Base-by-base conservation (phyloP, 2,113 vertebrate genomes). In the Epinephelus lanceolatus region DNA sequence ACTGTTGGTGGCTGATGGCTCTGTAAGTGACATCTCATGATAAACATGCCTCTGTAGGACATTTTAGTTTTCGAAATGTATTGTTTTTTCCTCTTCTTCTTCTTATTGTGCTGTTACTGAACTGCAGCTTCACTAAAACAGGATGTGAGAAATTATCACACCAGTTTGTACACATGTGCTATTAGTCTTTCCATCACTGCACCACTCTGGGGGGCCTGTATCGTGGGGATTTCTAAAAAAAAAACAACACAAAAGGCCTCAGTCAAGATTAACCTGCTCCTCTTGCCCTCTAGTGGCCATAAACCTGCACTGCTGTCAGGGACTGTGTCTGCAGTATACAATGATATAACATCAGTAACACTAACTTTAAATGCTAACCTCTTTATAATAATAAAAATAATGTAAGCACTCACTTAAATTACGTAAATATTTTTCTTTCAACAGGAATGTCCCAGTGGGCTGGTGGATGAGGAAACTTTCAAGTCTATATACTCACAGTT, bases 391-490 rank as follows among this genome's bases (percentile, higher is more conserved):
- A 27, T 45, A 21, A 30, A 30, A 30, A 30, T 30, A 30, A 18
- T 56, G 15, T 15, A 33, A 33, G 12, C 30, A 12, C n/a, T 19
- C 42, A 8, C 2, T 52, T 42, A 19, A 47, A 40, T 19, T 0
- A 21, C n/a, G 25, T 67, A 7, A 68, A 47, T 6, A 19, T 70
- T 14, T 71, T 49, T 52, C 40, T 80, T 55, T 70, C 42, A 45
- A 77, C 83, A 99, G 98, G 98, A 99, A 75, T 99, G 98, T 88
- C 98, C 98, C 88, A 97, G 97, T 0, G 98, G 98, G 33, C 93
- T 98, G 11, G 98, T 99, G 91, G 97, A 99, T 10, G 97, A 99
- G 88, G 97, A 99, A 67, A 99, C 98, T 2, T 99, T 99, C 94
- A 99, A 97, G 62, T 94, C 94, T 71, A 99, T 99, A 91, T 99